These are phyloP conservation scores for Apodemus sylvaticus DNA, from an alignment of 2,113 vertebrate genomes.

Conservation along the genomic window DNA sequence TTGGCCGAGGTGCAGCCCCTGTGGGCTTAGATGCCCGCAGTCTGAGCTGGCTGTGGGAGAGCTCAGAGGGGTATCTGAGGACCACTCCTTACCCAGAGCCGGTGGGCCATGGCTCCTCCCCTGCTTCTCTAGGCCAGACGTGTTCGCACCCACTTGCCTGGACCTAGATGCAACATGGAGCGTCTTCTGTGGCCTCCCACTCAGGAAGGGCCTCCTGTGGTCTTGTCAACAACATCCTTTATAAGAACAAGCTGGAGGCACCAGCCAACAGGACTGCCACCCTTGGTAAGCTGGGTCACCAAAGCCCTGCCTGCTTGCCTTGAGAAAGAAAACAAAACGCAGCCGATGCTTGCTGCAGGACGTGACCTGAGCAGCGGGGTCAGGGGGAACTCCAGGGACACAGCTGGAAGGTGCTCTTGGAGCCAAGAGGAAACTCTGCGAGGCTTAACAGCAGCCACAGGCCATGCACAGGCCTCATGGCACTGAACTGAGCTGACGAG, in stretches of 20 bases:
- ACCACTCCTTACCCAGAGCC: not conserved
- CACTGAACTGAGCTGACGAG: not conserved
- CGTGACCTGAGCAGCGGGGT: not conserved
- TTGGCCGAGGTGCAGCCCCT: not conserved
- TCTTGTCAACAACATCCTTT: not conserved
- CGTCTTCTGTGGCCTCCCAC: not conserved
- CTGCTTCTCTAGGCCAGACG: not conserved
- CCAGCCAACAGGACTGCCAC: fast-evolving
- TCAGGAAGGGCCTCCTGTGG: not conserved
- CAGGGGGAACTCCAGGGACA: not conserved
- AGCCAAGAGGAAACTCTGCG: not conserved
- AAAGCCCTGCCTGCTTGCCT: not conserved
- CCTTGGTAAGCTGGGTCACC: not conserved
- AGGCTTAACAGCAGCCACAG: not conserved
- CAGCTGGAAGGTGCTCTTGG: not conserved
- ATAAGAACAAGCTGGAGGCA: not conserved
- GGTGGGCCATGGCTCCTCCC: not conserved
- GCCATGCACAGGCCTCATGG: not conserved
- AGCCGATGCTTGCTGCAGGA: not conserved
- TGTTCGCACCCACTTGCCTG: not conserved
- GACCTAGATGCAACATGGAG: not conserved
- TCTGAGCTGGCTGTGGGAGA: not conserved
- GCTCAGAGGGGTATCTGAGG: not conserved
- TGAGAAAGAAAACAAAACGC: not conserved
- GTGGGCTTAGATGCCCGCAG: not conserved